Percentiles rank a stretch among this genome's conserved stretches.
These are phyloP conservation scores for Neogale vison DNA, from an alignment of 2,113 vertebrate species.

Conservation along the genomic window DNA sequence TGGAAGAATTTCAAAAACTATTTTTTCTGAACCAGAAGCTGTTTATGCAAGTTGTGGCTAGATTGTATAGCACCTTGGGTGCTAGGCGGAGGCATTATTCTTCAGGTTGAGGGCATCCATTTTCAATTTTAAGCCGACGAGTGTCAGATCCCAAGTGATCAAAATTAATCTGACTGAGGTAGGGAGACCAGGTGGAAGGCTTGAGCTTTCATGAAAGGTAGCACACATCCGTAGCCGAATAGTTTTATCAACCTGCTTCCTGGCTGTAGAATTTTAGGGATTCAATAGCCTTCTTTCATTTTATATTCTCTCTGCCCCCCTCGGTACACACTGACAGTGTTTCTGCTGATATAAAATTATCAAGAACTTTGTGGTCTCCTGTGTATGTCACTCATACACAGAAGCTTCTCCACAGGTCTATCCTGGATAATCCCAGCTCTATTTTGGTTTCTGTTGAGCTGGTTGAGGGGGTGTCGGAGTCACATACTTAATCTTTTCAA, in stretches of 20 bases:
- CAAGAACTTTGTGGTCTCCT: neutral
- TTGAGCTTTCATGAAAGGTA: neutral
- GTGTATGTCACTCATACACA: neutral
- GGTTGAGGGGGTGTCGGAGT: neutral
- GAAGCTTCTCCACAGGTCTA: neutral
- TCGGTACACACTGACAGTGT: neutral
- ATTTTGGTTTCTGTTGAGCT: neutral
- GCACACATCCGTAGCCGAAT: neutral
- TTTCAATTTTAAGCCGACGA: neutral
- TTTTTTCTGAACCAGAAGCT: neutral
- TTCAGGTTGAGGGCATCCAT: neutral
- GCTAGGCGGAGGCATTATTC: neutral
- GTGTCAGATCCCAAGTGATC: neutral
- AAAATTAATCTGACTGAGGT: neutral
- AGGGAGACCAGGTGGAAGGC: neutral
- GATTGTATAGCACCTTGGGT: neutral
- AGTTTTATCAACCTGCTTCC: neutral
- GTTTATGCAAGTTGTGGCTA: neutral
- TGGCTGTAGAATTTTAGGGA: neutral
- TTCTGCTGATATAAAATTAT: neutral
- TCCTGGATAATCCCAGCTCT: neutral
- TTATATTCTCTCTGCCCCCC: neutral
- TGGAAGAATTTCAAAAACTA: neutral
- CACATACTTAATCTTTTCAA: constrained; percentile 1
- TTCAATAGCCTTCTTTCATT: neutral